Evolutionary conservation across 2,888 invertebrate species (phyloP).

Genomic region (Pycnomerus fuliginosus): DNA sequence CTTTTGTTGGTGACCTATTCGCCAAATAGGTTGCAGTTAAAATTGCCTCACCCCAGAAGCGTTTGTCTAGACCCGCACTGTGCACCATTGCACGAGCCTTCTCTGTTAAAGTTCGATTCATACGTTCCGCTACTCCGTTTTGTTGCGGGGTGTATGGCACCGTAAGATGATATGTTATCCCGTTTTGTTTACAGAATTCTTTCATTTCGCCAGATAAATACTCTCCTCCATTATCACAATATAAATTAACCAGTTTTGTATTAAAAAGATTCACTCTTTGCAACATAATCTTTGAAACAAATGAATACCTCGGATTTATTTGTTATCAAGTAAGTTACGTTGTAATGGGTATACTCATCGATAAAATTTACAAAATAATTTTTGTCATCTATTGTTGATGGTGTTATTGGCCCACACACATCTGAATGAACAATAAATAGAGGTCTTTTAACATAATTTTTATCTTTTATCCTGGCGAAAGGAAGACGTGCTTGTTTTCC

Average conservation of each 20-base stretch:
- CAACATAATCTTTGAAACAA: conserved; percentile 19
- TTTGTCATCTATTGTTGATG: not conserved
- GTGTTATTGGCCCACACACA: conserved; percentile 19
- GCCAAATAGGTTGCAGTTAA: conserved; percentile 1
- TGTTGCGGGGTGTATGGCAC: conserved; percentile 21
- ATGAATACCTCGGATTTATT: conserved; percentile 23
- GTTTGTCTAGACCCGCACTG: conserved; percentile 1
- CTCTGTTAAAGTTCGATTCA: conserved; percentile 20
- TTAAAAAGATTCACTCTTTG: conserved; percentile 23
- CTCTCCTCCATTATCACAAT: conserved; percentile 29
- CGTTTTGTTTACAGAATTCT: conserved; percentile 20
- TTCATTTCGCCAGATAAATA: conserved; percentile 17
- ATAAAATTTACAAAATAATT: not conserved
- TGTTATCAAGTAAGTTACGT: conserved; percentile 19
- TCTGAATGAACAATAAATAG: conserved; percentile 20
- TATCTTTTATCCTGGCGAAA: conserved; percentile 15
- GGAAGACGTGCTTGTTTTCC: conserved; percentile 14
- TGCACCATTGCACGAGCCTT: conserved; percentile 1
- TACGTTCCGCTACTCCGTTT: conserved; percentile 21
- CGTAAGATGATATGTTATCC: conserved; percentile 20
- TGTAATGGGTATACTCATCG: conserved; percentile 17
- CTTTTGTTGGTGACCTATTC: not conserved
- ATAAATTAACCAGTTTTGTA: conserved; percentile 14
- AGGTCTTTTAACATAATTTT: conserved; percentile 14
- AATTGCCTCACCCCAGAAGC: conserved; percentile 2